A percentile compares a stretch with the other conserved stretches of the same genome.
phyloP scores from a whole-genome alignment of 1,140 invertebrate genomes.

The Hylaeus volcanicus region DNA sequence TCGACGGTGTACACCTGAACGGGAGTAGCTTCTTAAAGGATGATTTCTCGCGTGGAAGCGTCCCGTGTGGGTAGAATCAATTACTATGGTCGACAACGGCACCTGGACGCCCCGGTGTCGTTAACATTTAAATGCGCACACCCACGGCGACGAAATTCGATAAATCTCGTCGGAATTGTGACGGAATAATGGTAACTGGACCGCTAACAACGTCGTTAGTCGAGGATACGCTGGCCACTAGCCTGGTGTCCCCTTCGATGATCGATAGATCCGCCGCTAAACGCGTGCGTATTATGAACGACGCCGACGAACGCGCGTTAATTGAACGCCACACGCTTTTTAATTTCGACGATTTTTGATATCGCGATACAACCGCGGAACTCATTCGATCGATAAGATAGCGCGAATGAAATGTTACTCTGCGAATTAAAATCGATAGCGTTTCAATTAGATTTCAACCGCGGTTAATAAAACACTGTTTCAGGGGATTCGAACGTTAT shows the following conservation, averaged over 20 bases:
- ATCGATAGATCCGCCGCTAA: constrained; percentile 28
- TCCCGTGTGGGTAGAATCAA: constrained; percentile 62
- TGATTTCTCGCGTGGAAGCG: not conserved
- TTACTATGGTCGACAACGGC: constrained; percentile 51
- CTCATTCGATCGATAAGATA: constrained; percentile 1
- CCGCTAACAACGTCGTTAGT: constrained; percentile 60
- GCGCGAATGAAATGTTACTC: not conserved
- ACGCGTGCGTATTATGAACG: not conserved
- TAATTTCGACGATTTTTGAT: not conserved
- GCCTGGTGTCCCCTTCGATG: constrained; percentile 1
- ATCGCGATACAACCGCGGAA: not conserved
- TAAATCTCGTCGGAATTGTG: constrained; percentile 54
- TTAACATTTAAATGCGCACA: constrained; percentile 57
- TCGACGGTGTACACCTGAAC: constrained; percentile 46
- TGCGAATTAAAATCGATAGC: constrained; percentile 6
- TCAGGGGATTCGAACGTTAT: not conserved
- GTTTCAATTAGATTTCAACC: not conserved
- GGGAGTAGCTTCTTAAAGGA: constrained; percentile 32
- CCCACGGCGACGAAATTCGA: constrained; percentile 55
- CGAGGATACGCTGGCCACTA: not conserved
- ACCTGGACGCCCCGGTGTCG: constrained; percentile 52
- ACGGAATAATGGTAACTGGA: constrained; percentile 57
- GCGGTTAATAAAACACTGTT: not conserved
- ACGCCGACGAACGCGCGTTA: not conserved
- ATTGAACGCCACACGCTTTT: not conserved